Evolutionary conservation across 2,888 invertebrate genomes (phyloP), one percentile per base, ranked within the genome.

Genomic region (Julus scanicus): DNA sequence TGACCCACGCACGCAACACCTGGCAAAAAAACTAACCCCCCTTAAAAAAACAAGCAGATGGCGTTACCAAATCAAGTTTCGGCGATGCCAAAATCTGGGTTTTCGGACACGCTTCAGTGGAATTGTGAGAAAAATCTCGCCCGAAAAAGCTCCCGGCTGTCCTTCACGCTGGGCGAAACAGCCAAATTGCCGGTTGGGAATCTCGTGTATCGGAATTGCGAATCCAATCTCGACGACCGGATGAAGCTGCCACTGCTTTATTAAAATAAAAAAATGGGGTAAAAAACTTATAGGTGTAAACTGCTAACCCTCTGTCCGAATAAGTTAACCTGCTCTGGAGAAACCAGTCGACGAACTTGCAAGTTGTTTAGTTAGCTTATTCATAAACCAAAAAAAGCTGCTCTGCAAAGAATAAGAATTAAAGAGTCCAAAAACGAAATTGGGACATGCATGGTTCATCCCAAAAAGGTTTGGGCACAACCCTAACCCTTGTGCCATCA

Each of bases 191-290:
- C 20, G 11, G 57, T 57, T 15, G 15, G 15, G 15, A 57, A 57
- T 57, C 57, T 57, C 57, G 57, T 57, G 57, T 57, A 15, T 57
- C 57, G 17, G 57, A 63, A n/a, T 63, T 63, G 9, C 9, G 63
- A n/a, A 63, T 63, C 63, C 63, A 63, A 63, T 63, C 20, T 63
- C 63, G 20, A n/a, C n/a, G 63, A 63, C 63, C 63, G 63, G 63
- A 63, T 63, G 63, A 20, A 63, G 20, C 63, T 17, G 11, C 57
- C 57, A 15, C 4, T 4, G 11, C 57, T 11, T 4, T 11, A 57
- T 15, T 57, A 57, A 57, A 48, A 29, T 29, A 29, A 29, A 29
- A 29, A 29, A 29, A 29, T 29, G 29, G 29, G 29, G 29, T 29
- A 29, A 48, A 48, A 48, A 11, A 6, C 48, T 48, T 11, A 48